Evolutionary conservation across 2,888 invertebrate species (phyloP).

Genomic region (Danaus chrysippus): DNA sequence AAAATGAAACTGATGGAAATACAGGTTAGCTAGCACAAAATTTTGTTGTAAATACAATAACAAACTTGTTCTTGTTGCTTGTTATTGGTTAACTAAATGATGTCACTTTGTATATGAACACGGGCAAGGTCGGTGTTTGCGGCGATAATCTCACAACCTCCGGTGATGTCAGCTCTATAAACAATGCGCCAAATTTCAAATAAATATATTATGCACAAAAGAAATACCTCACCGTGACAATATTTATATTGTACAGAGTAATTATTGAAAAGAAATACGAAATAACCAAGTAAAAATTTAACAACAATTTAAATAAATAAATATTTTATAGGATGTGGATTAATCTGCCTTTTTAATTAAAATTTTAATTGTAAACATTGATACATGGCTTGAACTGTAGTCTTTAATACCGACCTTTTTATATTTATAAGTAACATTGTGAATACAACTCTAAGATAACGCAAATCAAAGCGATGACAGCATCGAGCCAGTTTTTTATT

Average conservation of each 20-base stretch:
- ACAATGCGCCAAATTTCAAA: slow-evolving; percentile 45
- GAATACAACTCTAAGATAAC: slow-evolving; percentile 5
- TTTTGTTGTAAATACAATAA: slow-evolving; percentile 13
- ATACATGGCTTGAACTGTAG: too few relatives aligned
- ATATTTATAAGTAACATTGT: neutral
- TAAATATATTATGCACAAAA: slow-evolving; percentile 17
- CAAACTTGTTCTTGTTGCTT: slow-evolving; percentile 31
- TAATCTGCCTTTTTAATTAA: neutral
- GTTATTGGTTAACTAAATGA: slow-evolving; percentile 52
- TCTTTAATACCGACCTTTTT: neutral
- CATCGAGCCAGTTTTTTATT: slow-evolving; percentile 12
- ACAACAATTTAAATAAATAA: too few relatives aligned
- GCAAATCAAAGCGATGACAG: slow-evolving; percentile 21
- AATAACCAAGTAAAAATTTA: too few relatives aligned
- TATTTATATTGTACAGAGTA: slow-evolving; percentile 6
- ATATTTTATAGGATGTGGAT: too few relatives aligned
- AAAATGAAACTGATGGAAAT: neutral
- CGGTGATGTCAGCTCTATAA: slow-evolving; percentile 60
- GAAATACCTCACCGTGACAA: slow-evolving; percentile 22
- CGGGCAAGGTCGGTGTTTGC: slow-evolving; percentile 59
- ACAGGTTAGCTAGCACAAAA: neutral
- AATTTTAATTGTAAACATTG: neutral
- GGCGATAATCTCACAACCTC: slow-evolving; percentile 62
- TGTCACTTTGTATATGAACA: slow-evolving; percentile 65
- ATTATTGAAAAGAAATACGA: too few relatives aligned